Evolutionary conservation across 2,888 invertebrate genomes (phyloP).

Genomic region (Drosophila basisetae): DNA sequence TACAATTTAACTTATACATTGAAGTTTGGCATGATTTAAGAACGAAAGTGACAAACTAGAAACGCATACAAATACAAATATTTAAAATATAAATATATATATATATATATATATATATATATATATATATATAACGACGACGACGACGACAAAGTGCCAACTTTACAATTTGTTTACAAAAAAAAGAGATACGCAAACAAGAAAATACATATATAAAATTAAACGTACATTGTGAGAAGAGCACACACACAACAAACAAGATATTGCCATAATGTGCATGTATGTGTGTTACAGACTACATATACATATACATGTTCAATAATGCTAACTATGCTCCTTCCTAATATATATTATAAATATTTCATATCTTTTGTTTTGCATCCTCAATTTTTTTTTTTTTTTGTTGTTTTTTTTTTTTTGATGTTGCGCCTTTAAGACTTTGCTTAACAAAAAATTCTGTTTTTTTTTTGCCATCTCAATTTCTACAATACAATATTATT

Average conservation of each 20-base stretch:
- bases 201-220: conserved; percentile 3
- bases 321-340: conserved; percentile 72
- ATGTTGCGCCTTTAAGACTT: conserved; percentile 68
- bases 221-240: conserved; percentile 36
- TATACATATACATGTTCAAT: conserved; percentile 69
- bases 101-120: neutral
- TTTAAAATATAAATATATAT: neutral
- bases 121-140: conserved; percentile 18
- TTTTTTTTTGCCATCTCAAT: conserved; percentile 39
- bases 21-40: conserved; percentile 42
- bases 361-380: conserved; percentile 21
- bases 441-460: conserved; percentile 47
- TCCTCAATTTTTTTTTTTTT: conserved; percentile 9
- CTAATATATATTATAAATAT: conserved; percentile 47
- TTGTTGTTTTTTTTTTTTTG: conserved; percentile 23
- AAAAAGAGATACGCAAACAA: conserved; percentile 30
- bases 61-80: conserved; percentile 18
- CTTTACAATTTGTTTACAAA: conserved; percentile 60
- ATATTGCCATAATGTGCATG: conserved; percentile 42
- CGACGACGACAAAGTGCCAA: conserved; percentile 56
- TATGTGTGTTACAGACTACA: conserved; percentile 50
- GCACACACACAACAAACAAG: conserved; percentile 22
- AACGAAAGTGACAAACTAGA: conserved; percentile 27
- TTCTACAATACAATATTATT: conserved; percentile 64
- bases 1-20: conserved; percentile 42